phyloP scores from a whole-genome alignment of 2,797 vertebrate species.

The Scolopax rusticola region DNA sequence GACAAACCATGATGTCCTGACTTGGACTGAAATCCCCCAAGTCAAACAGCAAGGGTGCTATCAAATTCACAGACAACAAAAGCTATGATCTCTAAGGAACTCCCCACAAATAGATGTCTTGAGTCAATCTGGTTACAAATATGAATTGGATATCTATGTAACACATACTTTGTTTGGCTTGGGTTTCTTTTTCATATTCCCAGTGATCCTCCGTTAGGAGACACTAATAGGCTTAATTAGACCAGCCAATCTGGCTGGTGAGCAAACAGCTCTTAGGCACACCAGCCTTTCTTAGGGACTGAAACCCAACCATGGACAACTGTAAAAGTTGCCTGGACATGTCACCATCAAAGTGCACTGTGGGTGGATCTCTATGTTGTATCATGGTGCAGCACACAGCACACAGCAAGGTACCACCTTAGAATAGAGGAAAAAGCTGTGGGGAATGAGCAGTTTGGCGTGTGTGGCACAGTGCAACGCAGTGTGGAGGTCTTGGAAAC shows the following conservation, averaged over 20 bases:
- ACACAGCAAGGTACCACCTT: not conserved
- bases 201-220: not conserved
- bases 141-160: not conserved
- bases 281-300: not conserved
- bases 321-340: not conserved
- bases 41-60: not conserved
- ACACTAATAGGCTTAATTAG: not conserved
- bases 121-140: not conserved
- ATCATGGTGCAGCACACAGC: not conserved
- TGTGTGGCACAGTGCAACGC: fast-evolving
- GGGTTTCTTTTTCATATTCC: not conserved
- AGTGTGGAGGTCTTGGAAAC: not conserved
- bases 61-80: not conserved
- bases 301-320: not conserved
- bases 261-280: not conserved
- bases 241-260: not conserved
- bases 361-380: not conserved
- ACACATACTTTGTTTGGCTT: not conserved
- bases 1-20: not conserved
- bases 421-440: not conserved
- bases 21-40: not conserved
- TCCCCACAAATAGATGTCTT: not conserved
- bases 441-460: not conserved
- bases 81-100: not conserved
- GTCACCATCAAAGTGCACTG: not conserved